Evolutionary conservation across 2,888 invertebrate genomes (phyloP), one percentile per base, ranked within the genome.

Genomic region (Candidula unifasciata): DNA sequence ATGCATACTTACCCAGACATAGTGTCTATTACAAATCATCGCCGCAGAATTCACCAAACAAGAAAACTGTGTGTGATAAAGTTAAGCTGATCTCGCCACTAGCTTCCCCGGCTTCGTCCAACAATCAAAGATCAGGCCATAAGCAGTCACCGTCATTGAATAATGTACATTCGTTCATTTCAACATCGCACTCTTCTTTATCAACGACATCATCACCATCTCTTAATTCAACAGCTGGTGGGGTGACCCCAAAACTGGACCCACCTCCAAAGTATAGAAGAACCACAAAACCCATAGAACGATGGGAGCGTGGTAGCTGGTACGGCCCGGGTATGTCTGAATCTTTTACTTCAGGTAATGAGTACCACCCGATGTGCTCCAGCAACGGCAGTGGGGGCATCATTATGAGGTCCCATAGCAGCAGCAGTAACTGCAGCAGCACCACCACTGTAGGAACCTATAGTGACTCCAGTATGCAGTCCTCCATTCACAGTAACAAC

Each of bases 251-350:
- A 3, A 90, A 89, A 73, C 87, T 92, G 24, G 89, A 90, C 71
- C 92, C 92, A 0, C 92, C 92, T 10, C 91, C 92, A 13, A 89
- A 90, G 80, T 89, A 90, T 85, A 87, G 89, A 54, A 80, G 90
- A 52, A 87, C 90, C 71, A 87, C 89, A 10, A 86, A 89, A 66
- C 86, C 87, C 30, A 88, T 90, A 1, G 89, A 89, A 57, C 85
- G 87, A 27, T 82, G 82, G 35, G 86, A 84, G 82, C 33, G 84
- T 30, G 86, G 86, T 2, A 86, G 86, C n/a, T 86, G 86, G 86
- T 86, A 83, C 64, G 85, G 85, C 30, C 52, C 88, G 69, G 86
- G 87, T 60, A 88, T 87, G 0, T 87, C 87, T 10, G 89, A 89
- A 66, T 86, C 88, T 73, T 87, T 86, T 85, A 85, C 82, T 85